These are phyloP conservation scores for Nesospiza acunhae DNA, from an alignment of 2,113 vertebrate genomes.

Conservation along the genomic window DNA sequence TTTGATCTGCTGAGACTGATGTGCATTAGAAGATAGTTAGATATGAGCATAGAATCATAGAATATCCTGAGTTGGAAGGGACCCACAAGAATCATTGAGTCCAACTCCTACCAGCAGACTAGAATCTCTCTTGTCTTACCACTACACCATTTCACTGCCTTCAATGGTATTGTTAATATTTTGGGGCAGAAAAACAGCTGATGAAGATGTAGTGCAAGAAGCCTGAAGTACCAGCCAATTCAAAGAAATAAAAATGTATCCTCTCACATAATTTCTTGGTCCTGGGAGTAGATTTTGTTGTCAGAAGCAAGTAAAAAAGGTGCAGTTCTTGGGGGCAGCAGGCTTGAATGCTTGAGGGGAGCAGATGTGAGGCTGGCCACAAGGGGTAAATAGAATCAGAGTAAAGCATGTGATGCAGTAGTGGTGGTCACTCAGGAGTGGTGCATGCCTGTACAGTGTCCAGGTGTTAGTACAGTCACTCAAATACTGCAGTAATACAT, in stretches of 20 bases:
- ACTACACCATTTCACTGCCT: neutral
- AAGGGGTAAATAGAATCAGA: neutral
- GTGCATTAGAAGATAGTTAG: neutral
- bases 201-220: neutral
- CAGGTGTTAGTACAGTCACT: neutral
- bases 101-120: neutral
- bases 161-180: neutral
- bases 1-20: neutral
- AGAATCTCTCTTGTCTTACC: neutral
- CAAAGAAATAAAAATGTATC: neutral
- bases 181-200: neutral
- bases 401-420: neutral
- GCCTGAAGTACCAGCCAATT: neutral
- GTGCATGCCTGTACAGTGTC: neutral
- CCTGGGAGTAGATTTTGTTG: neutral
- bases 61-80: neutral
- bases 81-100: neutral
- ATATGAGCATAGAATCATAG: neutral
- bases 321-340: neutral
- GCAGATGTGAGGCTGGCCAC: neutral
- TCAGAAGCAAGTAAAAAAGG: neutral
- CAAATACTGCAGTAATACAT: neutral
- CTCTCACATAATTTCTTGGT: slow-evolving; percentile 1
- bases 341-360: neutral
- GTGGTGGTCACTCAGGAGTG: neutral